A percentile compares a stretch with the other conserved stretches of the same genome.
Evolutionary conservation across 2,888 invertebrate species (phyloP).

Genomic region (Pherbina coryleti): DNA sequence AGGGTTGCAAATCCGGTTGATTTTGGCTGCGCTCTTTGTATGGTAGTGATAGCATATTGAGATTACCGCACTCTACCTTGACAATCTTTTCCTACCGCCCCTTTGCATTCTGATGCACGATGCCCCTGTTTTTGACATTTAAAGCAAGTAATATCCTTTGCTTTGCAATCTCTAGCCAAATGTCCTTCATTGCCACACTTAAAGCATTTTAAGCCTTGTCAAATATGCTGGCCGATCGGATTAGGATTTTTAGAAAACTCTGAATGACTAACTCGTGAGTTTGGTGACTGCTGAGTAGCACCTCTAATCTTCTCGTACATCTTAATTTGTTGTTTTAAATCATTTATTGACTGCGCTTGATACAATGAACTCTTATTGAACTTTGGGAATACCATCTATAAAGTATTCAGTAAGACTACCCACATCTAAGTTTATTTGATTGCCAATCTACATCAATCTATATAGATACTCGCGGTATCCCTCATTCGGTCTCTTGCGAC

Average conservation of each 20-base stretch:
- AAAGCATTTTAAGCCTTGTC: neutral
- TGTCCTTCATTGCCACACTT: neutral
- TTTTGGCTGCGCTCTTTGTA: neutral
- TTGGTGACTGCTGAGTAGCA: neutral
- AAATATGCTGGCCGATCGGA: neutral
- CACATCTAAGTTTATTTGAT: constrained; percentile 20
- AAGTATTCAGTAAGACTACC: constrained; percentile 23
- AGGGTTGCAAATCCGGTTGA: neutral
- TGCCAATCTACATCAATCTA: neutral
- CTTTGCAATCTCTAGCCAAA: neutral
- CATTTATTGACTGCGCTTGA: no score
- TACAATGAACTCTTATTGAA: no score
- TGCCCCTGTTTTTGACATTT: neutral
- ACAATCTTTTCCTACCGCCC: neutral
- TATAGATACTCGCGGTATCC: neutral
- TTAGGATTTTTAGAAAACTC: neutral
- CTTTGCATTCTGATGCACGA: neutral
- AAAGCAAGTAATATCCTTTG: neutral
- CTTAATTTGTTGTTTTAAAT: no score
- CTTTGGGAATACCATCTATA: constrained; percentile 24
- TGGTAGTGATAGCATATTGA: neutral
- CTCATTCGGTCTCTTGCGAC: neutral
- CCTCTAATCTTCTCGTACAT: no score
- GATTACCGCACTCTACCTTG: neutral
- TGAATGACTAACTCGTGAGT: no score